These are phyloP conservation scores for Rhinogobio ventralis DNA, from an alignment of 2,797 vertebrate species.

Conservation along the genomic window DNA sequence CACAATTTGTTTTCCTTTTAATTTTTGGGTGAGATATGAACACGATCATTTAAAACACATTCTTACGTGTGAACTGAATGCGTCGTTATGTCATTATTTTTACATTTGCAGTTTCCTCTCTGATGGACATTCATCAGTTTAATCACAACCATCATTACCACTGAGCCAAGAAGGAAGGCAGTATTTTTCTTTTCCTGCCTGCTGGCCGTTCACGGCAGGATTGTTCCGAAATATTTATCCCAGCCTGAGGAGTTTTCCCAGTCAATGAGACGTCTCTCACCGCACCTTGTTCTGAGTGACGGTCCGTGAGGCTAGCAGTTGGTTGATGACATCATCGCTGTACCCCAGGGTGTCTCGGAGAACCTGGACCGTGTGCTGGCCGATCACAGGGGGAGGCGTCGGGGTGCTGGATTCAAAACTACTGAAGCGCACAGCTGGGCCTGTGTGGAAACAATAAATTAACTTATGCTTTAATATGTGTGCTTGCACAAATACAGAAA, in stretches of 20 bases:
- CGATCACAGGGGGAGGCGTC: conserved; percentile 80
- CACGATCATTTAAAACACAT: neutral
- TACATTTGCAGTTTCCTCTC: conserved; percentile 51
- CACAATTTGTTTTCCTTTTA: neutral
- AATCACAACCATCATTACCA: conserved; percentile 57
- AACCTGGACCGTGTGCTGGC: conserved; percentile 84
- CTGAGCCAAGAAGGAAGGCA: conserved; percentile 44
- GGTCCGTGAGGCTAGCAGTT: conserved; percentile 74
- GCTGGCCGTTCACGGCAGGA: neutral
- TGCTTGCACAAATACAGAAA: neutral
- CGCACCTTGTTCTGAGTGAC: conserved; percentile 77
- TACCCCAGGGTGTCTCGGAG: conserved; percentile 80
- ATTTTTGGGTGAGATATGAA: neutral
- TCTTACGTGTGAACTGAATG: conserved; percentile 35
- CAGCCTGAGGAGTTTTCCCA: neutral
- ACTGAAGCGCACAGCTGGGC: conserved; percentile 85
- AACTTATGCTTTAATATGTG: neutral
- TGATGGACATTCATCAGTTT: conserved; percentile 49
- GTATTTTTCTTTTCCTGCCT: conserved; percentile 24
- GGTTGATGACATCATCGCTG: conserved; percentile 72
- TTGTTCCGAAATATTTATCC: neutral
- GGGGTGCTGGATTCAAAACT: conserved; percentile 76
- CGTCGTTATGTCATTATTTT: conserved; percentile 56
- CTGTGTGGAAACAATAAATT: conserved; percentile 64
- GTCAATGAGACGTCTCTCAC: conserved; percentile 64